Conservation (phyloP, 1,140 invertebrate species). For the Glomeris maerens region DNA sequence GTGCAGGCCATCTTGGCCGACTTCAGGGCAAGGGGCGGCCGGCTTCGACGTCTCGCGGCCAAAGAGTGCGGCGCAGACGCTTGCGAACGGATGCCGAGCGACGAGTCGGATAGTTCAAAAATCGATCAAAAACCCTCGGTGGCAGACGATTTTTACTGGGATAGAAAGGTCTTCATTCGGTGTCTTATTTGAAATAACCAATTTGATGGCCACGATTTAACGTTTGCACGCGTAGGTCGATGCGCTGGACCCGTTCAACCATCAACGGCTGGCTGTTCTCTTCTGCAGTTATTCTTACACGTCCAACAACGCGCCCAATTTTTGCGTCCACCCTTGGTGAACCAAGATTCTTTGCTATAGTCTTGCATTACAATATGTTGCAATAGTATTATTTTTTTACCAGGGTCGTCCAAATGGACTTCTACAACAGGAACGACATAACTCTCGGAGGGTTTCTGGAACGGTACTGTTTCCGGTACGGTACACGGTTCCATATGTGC, state of each 20-base stretch:
- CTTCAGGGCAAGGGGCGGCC: conserved; percentile 69
- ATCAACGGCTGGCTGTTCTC: conserved; percentile 74
- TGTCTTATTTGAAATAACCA: too few relatives aligned
- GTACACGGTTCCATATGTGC: too few relatives aligned
- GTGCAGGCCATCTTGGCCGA: conserved; percentile 60
- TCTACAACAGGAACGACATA: conserved; percentile 88
- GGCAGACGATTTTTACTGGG: neutral
- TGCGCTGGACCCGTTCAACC: conserved; percentile 68
- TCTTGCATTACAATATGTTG: neutral
- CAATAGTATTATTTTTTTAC: conserved; percentile 17
- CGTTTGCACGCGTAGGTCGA: conserved; percentile 37
- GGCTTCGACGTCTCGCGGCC: conserved; percentile 37
- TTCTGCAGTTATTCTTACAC: conserved; percentile 81
- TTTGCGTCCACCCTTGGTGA: conserved; percentile 77
- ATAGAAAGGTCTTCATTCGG: too few relatives aligned
- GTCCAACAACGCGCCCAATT: conserved; percentile 63
- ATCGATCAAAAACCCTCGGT: neutral
- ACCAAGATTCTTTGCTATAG: conserved; percentile 16
- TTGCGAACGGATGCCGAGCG: neutral
- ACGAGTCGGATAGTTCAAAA: neutral
- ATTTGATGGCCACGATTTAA: too few relatives aligned
- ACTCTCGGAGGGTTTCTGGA: conserved; percentile 86
- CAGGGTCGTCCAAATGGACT: conserved; percentile 81
- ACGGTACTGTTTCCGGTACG: conserved; percentile 70
- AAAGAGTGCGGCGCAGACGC: neutral